Evolutionary conservation across 2,113 vertebrate species (phyloP).

Genomic region (Periophthalmodon schlosseri): DNA sequence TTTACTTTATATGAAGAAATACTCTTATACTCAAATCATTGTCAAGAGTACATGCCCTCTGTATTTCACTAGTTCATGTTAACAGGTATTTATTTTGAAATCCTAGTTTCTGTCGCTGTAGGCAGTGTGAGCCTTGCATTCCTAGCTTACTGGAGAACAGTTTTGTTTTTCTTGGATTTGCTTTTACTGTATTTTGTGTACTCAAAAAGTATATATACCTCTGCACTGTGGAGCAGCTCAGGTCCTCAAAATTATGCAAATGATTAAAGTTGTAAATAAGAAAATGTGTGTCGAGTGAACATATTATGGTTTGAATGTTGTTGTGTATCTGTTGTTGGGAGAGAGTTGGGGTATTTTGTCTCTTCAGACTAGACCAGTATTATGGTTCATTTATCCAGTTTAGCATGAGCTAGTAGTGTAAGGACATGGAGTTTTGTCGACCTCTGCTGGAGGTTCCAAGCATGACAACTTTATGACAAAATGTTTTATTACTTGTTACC

Average conservation of each 20-base stretch:
- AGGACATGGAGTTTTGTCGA: neutral
- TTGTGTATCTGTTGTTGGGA: neutral
- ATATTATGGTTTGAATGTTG: neutral
- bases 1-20: neutral
- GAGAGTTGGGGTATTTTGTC: neutral
- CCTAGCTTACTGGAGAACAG: constrained; percentile 3
- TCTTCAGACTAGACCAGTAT: too few relatives aligned
- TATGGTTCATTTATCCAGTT: too few relatives aligned
- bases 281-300: neutral
- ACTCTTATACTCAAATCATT: constrained; percentile 19
- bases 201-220: constrained; percentile 11
- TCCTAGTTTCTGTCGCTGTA: constrained; percentile 18
- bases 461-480: neutral
- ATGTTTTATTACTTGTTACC: neutral
- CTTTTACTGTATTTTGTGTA: constrained; percentile 33
- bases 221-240: constrained; percentile 32
- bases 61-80: constrained; percentile 16
- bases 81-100: constrained; percentile 16
- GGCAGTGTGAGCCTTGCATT: constrained; percentile 13
- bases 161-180: constrained; percentile 20
- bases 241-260: constrained; percentile 29
- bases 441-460: neutral
- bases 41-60: constrained; percentile 6
- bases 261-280: constrained; percentile 10
- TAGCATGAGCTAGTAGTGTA: neutral